Conservation (phyloP, 2,797 vertebrate genomes). For the Diglossa cyanea region DNA sequence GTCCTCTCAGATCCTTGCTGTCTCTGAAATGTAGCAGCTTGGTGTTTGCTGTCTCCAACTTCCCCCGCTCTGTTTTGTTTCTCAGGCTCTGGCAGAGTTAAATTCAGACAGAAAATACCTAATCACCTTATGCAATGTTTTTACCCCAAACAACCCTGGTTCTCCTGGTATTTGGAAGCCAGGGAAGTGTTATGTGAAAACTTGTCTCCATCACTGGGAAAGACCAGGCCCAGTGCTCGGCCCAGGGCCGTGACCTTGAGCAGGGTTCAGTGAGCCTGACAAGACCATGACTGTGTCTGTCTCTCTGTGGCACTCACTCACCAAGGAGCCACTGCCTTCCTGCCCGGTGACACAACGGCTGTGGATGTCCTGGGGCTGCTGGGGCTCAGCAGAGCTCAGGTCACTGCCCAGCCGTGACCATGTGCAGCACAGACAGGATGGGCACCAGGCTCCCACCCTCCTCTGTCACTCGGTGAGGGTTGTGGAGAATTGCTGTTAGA, state of each 20-base stretch:
- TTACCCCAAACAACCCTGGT: background rate
- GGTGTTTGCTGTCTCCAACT: background rate
- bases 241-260: background rate
- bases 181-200: background rate
- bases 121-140: background rate
- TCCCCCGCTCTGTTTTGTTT: background rate
- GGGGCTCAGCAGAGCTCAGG: background rate
- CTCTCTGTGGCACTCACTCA: background rate
- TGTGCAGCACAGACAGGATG: background rate
- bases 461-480: rapidly evolving
- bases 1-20: background rate
- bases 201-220: background rate
- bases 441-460: rapidly evolving
- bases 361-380: background rate
- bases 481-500: rapidly evolving
- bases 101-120: background rate
- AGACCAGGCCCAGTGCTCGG: background rate
- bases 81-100: background rate
- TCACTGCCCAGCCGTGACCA: background rate
- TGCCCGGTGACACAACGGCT: background rate
- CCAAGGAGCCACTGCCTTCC: background rate
- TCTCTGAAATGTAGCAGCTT: background rate
- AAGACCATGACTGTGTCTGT: background rate
- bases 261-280: background rate
- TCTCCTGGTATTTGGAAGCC: background rate